phyloP scores from a whole-genome alignment of 2,888 invertebrate species.

The Amphipyra tragopoginis region DNA sequence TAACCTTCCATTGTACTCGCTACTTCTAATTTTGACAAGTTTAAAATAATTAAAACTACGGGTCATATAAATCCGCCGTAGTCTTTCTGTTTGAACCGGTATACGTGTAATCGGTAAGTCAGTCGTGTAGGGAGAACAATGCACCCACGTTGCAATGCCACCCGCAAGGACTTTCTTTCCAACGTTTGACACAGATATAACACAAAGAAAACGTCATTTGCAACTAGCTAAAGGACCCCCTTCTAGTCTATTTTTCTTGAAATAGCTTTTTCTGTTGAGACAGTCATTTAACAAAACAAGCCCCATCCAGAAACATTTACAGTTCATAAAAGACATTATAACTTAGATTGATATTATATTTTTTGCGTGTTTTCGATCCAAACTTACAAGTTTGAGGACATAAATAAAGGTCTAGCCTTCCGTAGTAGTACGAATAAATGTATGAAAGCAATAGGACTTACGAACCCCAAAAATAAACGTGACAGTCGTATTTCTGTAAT shows the following conservation, averaged over 20 bases:
- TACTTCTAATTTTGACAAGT: slow-evolving; percentile 23
- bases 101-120: slow-evolving; percentile 52
- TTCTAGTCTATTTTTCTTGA: slow-evolving; percentile 56
- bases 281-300: slow-evolving; percentile 41
- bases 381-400: slow-evolving; percentile 36
- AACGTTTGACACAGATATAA: slow-evolving; percentile 77
- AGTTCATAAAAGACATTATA: slow-evolving; percentile 36
- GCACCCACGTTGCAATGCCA: slow-evolving; percentile 77
- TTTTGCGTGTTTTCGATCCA: slow-evolving; percentile 47
- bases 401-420: slow-evolving; percentile 41
- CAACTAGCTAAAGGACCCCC: slow-evolving; percentile 62
- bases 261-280: slow-evolving; percentile 42
- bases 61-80: slow-evolving; percentile 36
- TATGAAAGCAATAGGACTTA: slow-evolving; percentile 59
- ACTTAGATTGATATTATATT: slow-evolving; percentile 30
- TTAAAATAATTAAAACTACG: slow-evolving; percentile 19
- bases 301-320: slow-evolving; percentile 31
- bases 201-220: slow-evolving; percentile 80
- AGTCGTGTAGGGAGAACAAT: slow-evolving; percentile 74
- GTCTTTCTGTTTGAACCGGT: slow-evolving; percentile 39
- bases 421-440: slow-evolving; percentile 31
- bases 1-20: slow-evolving; percentile 49
- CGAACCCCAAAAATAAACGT: slow-evolving; percentile 61
- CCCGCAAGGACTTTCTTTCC: slow-evolving; percentile 80
- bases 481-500: slow-evolving; percentile 68